Evolutionary conservation across 2,888 invertebrate genomes (phyloP).

Genomic region (Cetonia aurata): DNA sequence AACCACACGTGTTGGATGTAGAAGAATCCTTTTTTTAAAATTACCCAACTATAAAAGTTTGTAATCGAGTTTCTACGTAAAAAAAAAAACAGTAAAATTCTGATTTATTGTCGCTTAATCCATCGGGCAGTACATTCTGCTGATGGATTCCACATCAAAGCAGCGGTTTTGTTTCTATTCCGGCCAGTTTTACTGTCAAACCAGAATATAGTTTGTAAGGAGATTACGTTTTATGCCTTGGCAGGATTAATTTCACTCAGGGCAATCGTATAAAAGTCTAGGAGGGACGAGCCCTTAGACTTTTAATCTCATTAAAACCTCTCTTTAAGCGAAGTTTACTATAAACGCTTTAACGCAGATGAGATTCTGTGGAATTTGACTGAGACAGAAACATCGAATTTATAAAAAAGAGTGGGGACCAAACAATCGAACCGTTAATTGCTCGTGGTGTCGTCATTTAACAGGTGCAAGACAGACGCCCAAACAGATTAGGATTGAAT

Average conservation of each 20-base stretch:
- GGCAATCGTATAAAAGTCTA: not conserved
- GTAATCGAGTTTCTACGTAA: no score
- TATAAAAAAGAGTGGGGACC: not conserved
- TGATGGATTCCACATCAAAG: no score
- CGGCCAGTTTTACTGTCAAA: no score
- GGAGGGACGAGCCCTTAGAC: not conserved
- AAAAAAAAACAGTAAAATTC: no score
- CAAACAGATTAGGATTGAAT: not conserved
- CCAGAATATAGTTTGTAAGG: no score
- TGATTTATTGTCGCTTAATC: no score
- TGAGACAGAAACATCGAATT: not conserved
- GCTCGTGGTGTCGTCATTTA: not conserved
- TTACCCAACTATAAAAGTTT: no score
- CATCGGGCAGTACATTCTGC: no score
- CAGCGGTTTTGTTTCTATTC: not conserved
- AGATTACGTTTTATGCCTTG: constrained; percentile 31
- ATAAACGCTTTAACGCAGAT: constrained; percentile 16
- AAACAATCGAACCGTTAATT: not conserved
- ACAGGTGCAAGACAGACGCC: not conserved
- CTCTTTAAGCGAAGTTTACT: constrained; percentile 25
- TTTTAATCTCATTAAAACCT: constrained; percentile 40
- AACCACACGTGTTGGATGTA: no score
- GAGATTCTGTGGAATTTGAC: constrained; percentile 9
- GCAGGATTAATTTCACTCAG: constrained; percentile 29
- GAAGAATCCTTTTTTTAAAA: no score